These are phyloP conservation scores for Nothobranchius kuhntae DNA, from an alignment of 2,113 vertebrate genomes.

Conservation along the genomic window DNA sequence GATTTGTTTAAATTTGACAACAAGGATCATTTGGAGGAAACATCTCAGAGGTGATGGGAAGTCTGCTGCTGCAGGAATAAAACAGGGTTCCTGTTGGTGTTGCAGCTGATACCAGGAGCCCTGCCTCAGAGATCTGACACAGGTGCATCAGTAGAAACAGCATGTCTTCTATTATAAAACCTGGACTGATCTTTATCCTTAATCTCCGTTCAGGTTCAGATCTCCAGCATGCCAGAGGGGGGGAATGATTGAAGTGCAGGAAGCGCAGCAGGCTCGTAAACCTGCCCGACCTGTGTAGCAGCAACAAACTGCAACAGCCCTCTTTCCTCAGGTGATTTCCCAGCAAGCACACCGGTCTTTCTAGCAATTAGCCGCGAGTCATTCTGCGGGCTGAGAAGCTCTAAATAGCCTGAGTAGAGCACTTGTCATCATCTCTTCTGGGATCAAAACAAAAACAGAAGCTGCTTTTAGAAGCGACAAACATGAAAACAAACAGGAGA, in stretches of 20 bases:
- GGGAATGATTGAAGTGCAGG: conserved; percentile 7
- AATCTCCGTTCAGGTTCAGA: conserved; percentile 37
- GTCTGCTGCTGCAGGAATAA: conserved; percentile 14
- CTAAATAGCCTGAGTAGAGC: conserved; percentile 1
- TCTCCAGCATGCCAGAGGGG: conserved; percentile 19
- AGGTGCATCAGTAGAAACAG: conserved; percentile 29
- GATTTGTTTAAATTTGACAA: conserved; percentile 1
- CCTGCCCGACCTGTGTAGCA: conserved; percentile 35
- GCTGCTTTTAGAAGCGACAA: conserved; percentile 14
- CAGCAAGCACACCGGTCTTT: conserved; percentile 18
- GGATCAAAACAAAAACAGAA: conserved; percentile 5
- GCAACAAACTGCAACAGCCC: conserved; percentile 2
- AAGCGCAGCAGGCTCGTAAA: conserved; percentile 21
- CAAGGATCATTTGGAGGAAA: conserved; percentile 8
- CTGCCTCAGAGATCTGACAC: conserved; percentile 9
- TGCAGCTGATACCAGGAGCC: background rate
- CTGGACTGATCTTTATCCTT: conserved; percentile 18
- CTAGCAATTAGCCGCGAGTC: conserved; percentile 25
- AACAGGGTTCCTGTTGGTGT: conserved; percentile 13
- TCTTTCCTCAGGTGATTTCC: conserved; percentile 31
- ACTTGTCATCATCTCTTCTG: conserved; percentile 24
- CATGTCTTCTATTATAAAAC: conserved; percentile 23
- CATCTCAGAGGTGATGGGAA: conserved; percentile 9
- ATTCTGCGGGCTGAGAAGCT: conserved; percentile 17
- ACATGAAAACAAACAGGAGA: background rate